These are phyloP conservation scores for Remorina albescens DNA, from an alignment of 2,797 vertebrate genomes.

Conservation along the genomic window DNA sequence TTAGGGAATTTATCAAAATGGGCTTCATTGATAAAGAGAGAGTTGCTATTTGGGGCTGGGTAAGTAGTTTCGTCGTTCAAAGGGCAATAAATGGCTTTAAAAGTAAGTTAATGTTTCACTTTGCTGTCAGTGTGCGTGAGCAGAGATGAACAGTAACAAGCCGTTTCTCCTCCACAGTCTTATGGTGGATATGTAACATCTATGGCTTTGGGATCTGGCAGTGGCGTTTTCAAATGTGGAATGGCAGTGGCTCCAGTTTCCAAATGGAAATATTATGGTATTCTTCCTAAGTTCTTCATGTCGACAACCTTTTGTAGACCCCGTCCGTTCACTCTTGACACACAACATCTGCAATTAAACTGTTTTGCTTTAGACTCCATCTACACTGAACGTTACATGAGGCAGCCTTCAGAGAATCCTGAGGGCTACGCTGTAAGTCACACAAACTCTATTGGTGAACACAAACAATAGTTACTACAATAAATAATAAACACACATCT, in stretches of 20 bases:
- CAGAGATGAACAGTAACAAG: conserved; percentile 26
- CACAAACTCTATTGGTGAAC: no score
- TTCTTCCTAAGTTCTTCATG: background rate
- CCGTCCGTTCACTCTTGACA: background rate
- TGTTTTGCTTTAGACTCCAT: conserved; percentile 87
- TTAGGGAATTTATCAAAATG: conserved; percentile 91
- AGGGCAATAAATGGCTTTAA: conserved; percentile 10
- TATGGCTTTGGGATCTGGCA: conserved; percentile 94
- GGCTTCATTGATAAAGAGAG: conserved; percentile 90
- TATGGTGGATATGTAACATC: conserved; percentile 98
- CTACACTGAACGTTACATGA: conserved; percentile 98
- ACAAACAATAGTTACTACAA: no score
- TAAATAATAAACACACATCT: background rate
- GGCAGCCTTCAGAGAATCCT: conserved; percentile 86
- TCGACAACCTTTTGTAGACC: background rate
- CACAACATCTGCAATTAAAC: background rate
- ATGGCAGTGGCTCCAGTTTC: conserved; percentile 97
- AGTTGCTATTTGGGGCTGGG: conserved; percentile 98
- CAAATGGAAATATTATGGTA: conserved; percentile 98
- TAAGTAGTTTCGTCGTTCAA: conserved; percentile 80
- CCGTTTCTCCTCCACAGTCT: conserved; percentile 85
- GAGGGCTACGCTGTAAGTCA: conserved; percentile 87
- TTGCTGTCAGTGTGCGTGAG: conserved; percentile 1
- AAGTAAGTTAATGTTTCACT: conserved; percentile 48
- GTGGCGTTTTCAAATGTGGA: conserved; percentile 94